phyloP scores from a whole-genome alignment of 2,797 vertebrate genomes.

The Hylomyscus alleni region DNA sequence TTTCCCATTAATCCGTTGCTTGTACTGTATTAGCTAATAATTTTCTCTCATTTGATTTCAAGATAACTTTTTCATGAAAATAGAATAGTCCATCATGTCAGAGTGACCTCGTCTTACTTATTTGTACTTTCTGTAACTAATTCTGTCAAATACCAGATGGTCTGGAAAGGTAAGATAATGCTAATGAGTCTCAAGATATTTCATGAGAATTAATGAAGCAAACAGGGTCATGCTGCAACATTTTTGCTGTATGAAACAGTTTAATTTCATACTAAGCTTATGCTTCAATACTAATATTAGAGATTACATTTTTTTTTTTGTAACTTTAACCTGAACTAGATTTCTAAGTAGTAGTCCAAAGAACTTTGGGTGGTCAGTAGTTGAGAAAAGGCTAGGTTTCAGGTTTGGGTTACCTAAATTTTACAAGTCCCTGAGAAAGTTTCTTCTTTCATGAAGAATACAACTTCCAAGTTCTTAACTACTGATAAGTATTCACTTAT shows the following conservation, averaged over 20 bases:
- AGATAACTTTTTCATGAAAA: background rate
- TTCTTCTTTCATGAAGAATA: background rate
- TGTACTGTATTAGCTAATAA: background rate
- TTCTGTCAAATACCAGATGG: slow-evolving; percentile 82
- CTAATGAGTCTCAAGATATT: slow-evolving; percentile 83
- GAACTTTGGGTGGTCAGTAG: background rate
- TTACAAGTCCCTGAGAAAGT: background rate
- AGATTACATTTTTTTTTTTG: background rate
- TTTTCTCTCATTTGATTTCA: slow-evolving; percentile 65
- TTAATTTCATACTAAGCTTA: slow-evolving; percentile 44
- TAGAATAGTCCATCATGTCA: slow-evolving; percentile 66
- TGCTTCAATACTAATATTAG: background rate
- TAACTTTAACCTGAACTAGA: background rate
- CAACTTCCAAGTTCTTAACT: background rate
- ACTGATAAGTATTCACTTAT: background rate
- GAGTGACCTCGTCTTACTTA: slow-evolving; percentile 70
- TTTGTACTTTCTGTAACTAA: slow-evolving; percentile 60
- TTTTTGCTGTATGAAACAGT: slow-evolving; percentile 45
- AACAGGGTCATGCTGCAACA: slow-evolving; percentile 76
- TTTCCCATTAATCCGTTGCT: background rate
- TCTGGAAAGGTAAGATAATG: slow-evolving; percentile 81
- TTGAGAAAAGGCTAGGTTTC: background rate
- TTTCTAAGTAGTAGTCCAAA: background rate
- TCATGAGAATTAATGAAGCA: slow-evolving; percentile 79
- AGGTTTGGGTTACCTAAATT: background rate